Base-by-base conservation (phyloP, 2,888 invertebrate genomes). In the Thereva nobilitata region DNA sequence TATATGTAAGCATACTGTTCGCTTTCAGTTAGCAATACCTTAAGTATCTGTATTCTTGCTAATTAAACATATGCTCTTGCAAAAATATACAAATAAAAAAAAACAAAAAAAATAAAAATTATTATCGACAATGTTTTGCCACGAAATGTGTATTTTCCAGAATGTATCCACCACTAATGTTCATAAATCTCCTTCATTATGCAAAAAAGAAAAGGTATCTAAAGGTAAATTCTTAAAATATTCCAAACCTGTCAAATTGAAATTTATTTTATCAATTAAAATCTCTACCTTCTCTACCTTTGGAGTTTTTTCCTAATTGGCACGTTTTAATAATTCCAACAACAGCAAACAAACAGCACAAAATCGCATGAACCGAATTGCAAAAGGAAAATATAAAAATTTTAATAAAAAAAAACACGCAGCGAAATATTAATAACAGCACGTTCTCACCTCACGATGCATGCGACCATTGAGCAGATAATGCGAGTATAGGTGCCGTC, bases 191-290 rank as follows among this genome's bases (percentile, higher is more conserved):
- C 50, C 40, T 40, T 61, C 37, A 61, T 61, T 61, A 50, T 50
- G 50, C 61, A 61, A 61, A 40, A 41, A n/a, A 47, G n/a, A 38
- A 9, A 10, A 37, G 42, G 38, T 35, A 38, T 49, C 35, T 4
- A 12, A n/a, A n/a, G 59, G n/a, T 12, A 47, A 8, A 23, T 55
- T 42, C 38, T 55, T 42, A 42, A 12, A 41, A 23, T 64, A 64
- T 37, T 64, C 64, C 44, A 54, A 64, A 64, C 12, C 53, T 64
- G 64, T 64, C 64, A 64, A 64, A 54, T 44, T 50, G 5, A 54
- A 64, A 64, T 64, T 64, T 64, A 64, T 54, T 54, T 54, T 64
- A 53, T 64, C 64, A 64, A 64, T 64, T 64, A 64, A 64, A 54
- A 64, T 64, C 64, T 53, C 44, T 38, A 45, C 64, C 23, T 23